phyloP scores from a whole-genome alignment of 2,888 invertebrate species.

The Temnothorax ravouxi region DNA sequence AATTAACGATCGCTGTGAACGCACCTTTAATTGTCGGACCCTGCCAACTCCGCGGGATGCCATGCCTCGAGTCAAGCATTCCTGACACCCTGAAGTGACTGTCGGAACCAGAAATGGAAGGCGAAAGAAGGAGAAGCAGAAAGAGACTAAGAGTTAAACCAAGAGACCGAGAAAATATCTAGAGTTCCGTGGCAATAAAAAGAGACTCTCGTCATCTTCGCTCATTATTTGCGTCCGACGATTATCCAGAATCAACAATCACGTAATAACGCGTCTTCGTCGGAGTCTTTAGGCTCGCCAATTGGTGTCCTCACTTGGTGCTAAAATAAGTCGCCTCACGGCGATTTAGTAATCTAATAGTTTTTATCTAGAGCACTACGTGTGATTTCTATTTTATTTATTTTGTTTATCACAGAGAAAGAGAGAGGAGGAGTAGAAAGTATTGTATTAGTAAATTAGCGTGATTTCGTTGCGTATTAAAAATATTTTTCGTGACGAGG shows the following conservation, averaged over 20 bases:
- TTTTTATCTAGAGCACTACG: conserved; percentile 12
- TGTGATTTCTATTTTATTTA: not conserved
- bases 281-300: conserved; percentile 27
- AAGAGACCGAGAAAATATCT: conserved; percentile 70
- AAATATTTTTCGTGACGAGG: conserved; percentile 63
- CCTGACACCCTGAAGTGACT: conserved; percentile 79
- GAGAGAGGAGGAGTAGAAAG: not conserved
- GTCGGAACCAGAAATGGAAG: conserved; percentile 78
- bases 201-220: conserved; percentile 43
- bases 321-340: conserved; percentile 16
- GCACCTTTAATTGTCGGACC: conserved; percentile 73
- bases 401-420: not conserved
- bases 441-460: not conserved
- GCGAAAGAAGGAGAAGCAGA: conserved; percentile 64
- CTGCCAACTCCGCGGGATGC: conserved; percentile 78
- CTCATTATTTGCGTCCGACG: conserved; percentile 31
- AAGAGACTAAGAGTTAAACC: conserved; percentile 59
- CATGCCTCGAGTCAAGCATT: conserved; percentile 77
- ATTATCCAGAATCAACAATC: conserved; percentile 59
- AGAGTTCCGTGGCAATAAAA: conserved; percentile 67
- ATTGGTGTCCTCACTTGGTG: conserved; percentile 19
- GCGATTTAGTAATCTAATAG: not conserved
- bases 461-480: not conserved
- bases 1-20: conserved; percentile 69
- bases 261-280: conserved; percentile 35